These are phyloP conservation scores for Thymelicus lineola DNA, from an alignment of 2,888 invertebrate genomes.

Conservation along the genomic window DNA sequence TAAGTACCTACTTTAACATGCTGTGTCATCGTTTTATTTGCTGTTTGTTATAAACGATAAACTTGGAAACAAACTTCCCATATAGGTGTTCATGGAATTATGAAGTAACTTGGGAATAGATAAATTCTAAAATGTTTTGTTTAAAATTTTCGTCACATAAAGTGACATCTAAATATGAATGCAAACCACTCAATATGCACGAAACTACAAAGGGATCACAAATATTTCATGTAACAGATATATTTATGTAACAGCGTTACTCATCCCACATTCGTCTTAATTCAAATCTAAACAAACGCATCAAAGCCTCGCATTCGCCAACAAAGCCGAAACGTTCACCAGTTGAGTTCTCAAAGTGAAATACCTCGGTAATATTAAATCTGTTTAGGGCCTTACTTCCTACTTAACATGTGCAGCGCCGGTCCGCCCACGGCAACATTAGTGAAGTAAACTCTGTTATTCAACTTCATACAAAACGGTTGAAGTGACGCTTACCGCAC, in stretches of 20 bases:
- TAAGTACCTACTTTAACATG: not conserved
- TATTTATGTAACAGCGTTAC: not conserved
- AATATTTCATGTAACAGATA: no score
- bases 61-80: no score
- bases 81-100: no score
- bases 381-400: slow-evolving; percentile 31
- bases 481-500: not conserved
- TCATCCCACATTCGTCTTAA: not conserved
- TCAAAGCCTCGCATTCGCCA: slow-evolving; percentile 14
- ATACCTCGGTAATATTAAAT: slow-evolving; percentile 29
- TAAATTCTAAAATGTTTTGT: no score
- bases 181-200: not conserved
- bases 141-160: no score
- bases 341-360: slow-evolving; percentile 16
- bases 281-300: not conserved
- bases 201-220: no score
- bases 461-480: slow-evolving; percentile 10
- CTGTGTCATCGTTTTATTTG: not conserved
- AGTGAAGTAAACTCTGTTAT: slow-evolving; percentile 13
- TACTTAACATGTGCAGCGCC: slow-evolving; percentile 34
- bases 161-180: no score
- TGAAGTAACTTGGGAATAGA: no score
- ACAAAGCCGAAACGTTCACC: slow-evolving; percentile 24
- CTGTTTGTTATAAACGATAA: no score
- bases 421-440: slow-evolving; percentile 23